Percentiles rank a stretch among this genome's conserved stretches.
phyloP scores from a whole-genome alignment of 2,113 vertebrate species.

The Aplodontia rufa region DNA sequence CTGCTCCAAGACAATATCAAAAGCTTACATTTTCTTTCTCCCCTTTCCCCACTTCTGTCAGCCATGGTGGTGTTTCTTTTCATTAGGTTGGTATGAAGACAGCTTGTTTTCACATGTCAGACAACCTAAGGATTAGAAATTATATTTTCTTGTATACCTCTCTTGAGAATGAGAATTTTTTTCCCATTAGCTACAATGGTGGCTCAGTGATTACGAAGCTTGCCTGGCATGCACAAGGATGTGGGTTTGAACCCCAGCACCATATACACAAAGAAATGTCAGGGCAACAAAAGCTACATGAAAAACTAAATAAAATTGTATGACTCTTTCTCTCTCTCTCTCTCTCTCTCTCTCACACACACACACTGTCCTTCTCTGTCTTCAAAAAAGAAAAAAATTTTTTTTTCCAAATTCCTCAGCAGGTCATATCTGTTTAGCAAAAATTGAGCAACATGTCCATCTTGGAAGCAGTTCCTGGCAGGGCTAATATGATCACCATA shows the following conservation, averaged over 20 bases:
- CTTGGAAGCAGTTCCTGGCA: not conserved
- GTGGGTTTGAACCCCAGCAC: no score
- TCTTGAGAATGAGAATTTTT: conserved; percentile 17
- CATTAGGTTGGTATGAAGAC: not conserved
- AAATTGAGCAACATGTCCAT: not conserved
- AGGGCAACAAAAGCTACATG: no score
- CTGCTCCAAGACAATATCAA: not conserved
- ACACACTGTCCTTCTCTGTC: no score
- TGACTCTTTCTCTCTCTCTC: no score
- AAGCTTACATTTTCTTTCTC: not conserved
- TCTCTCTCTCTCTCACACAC: no score
- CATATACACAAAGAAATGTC: no score
- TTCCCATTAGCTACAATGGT: no score
- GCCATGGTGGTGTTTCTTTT: not conserved
- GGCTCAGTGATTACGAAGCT: no score
- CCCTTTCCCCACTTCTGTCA: not conserved
- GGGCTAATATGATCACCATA: not conserved
- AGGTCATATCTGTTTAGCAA: not conserved
- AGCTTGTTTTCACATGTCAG: not conserved
- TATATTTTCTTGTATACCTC: not conserved
- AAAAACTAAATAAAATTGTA: no score
- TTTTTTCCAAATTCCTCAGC: not conserved
- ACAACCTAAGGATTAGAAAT: not conserved
- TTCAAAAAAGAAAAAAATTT: no score
- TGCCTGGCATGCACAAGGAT: no score